Conservation (phyloP, 2,888 invertebrate species). For the Pterostichus niger region DNA sequence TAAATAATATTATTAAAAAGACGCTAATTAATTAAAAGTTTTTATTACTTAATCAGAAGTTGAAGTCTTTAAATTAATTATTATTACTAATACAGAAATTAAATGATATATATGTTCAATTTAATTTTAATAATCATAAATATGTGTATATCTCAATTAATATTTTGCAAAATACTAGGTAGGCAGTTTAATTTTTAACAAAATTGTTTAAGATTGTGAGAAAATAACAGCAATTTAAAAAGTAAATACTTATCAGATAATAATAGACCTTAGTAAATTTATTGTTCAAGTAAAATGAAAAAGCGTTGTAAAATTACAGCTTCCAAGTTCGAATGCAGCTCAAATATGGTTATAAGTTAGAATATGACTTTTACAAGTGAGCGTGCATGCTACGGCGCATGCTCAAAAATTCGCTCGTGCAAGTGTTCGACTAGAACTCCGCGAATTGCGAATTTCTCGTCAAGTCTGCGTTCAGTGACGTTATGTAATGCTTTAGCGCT, state of each 20-base stretch:
- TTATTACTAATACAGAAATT: slow-evolving; percentile 4
- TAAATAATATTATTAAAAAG: slow-evolving; percentile 13
- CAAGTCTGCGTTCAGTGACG: slow-evolving; percentile 30
- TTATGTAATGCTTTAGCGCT: slow-evolving; percentile 18
- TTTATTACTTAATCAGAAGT: background rate
- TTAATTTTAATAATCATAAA: slow-evolving; percentile 20
- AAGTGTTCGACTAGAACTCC: slow-evolving; percentile 15
- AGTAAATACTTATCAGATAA: slow-evolving; percentile 51
- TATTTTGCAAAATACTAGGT: background rate
- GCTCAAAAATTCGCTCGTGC: slow-evolving; percentile 16
- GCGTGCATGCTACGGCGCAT: background rate
- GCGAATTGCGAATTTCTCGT: slow-evolving; percentile 29
- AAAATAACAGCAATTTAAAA: slow-evolving; percentile 36
- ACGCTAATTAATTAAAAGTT: slow-evolving; percentile 30
- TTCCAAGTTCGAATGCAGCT: slow-evolving; percentile 23
- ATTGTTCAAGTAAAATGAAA: slow-evolving; percentile 44
- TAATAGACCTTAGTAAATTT: slow-evolving; percentile 29
- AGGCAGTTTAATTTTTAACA: background rate
- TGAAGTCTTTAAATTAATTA: slow-evolving; percentile 4
- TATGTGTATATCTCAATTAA: slow-evolving; percentile 13
- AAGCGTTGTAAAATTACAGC: slow-evolving; percentile 20
- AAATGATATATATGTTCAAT: slow-evolving; percentile 28
- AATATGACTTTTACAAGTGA: slow-evolving; percentile 20
- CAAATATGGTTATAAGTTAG: slow-evolving; percentile 5
- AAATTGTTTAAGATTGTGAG: background rate